Conservation (phyloP, 2,888 invertebrate genomes). For the Myopa tessellatipennis region DNA sequence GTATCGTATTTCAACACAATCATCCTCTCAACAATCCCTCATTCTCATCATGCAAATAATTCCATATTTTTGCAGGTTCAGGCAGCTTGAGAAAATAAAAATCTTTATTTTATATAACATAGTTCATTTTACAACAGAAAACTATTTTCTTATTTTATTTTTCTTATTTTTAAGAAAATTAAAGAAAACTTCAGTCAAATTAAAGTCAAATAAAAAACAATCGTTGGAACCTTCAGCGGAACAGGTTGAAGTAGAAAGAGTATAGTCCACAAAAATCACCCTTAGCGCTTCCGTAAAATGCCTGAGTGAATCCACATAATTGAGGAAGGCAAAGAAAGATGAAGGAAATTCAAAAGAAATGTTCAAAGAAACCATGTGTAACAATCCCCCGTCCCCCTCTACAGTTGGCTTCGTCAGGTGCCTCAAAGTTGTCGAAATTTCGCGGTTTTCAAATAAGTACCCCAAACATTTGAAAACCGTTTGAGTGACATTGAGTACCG, state of each 20-base stretch:
- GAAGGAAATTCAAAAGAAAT: conserved; percentile 8
- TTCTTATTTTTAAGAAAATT: too few relatives aligned
- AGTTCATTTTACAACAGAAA: background rate
- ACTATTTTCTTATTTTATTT: too few relatives aligned
- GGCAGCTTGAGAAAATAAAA: too few relatives aligned
- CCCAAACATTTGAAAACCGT: background rate
- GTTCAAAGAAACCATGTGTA: background rate
- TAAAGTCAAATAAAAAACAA: too few relatives aligned
- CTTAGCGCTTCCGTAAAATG: background rate
- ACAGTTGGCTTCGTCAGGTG: conserved; percentile 14
- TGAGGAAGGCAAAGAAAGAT: background rate
- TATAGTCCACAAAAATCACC: background rate
- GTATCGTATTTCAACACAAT: conserved; percentile 10
- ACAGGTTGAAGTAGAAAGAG: conserved; percentile 9
- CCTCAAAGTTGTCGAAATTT: conserved; percentile 7
- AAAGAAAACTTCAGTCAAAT: too few relatives aligned
- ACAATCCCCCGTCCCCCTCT: background rate
- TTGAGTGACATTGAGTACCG: background rate
- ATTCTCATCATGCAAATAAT: background rate
- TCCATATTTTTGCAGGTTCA: too few relatives aligned
- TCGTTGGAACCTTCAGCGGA: background rate
- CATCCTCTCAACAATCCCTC: background rate
- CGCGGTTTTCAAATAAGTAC: conserved; percentile 17
- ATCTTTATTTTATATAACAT: too few relatives aligned
- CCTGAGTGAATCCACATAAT: conserved; percentile 13